Evolutionary conservation across 1,140 invertebrate species (phyloP).

Genomic region (Arion vulgaris): DNA sequence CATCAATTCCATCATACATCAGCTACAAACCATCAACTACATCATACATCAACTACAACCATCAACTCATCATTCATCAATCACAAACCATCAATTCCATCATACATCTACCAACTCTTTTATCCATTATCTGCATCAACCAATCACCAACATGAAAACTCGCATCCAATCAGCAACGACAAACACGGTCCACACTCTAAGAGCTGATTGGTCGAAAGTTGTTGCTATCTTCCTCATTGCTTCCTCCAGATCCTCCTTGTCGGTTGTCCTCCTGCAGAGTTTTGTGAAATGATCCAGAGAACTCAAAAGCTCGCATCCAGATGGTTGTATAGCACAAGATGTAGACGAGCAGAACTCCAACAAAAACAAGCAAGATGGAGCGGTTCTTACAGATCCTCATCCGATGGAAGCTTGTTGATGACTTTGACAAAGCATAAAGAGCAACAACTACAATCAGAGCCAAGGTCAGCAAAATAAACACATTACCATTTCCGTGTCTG

Average conservation of each 20-base stretch:
- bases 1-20: no score
- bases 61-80: no score
- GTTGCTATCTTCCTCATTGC: neutral
- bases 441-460: conserved; percentile 51
- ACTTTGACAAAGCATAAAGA: conserved; percentile 47
- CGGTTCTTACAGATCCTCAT: conserved; percentile 59
- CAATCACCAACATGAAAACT: no score
- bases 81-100: no score
- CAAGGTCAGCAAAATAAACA: conserved; percentile 52
- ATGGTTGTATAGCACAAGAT: conserved; percentile 69
- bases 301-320: conserved; percentile 65
- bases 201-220: neutral
- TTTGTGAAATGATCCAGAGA: conserved; percentile 63
- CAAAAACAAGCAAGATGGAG: conserved; percentile 62
- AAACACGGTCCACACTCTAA: neutral
- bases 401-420: conserved; percentile 49
- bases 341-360: conserved; percentile 61
- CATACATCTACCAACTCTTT: no score
- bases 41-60: no score
- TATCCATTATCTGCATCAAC: no score
- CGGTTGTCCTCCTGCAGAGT: conserved; percentile 28
- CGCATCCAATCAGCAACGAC: no score
- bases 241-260: neutral
- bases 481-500: conserved; percentile 36
- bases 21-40: no score